Conservation (phyloP, 2,888 invertebrate genomes). For the Drosophila mercatorum region DNA sequence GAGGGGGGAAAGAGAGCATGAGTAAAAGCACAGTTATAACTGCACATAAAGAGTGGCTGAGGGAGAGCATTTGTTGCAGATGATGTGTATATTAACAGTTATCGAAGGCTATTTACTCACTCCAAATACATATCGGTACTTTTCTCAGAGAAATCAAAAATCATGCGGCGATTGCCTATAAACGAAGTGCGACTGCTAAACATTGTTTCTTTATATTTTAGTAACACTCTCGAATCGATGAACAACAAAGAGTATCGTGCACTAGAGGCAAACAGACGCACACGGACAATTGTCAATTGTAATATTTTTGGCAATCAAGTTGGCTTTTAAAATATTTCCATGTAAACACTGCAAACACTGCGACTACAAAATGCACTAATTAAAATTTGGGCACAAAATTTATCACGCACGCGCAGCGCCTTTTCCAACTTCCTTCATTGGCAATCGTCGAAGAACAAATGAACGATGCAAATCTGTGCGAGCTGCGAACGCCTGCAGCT, state of each 20-base stretch:
- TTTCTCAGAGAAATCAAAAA: conserved; percentile 84
- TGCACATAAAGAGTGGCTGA: too few relatives aligned
- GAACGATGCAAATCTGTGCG: conserved; percentile 59
- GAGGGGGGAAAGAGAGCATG: background rate
- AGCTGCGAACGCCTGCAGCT: background rate
- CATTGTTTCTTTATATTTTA: conserved; percentile 51
- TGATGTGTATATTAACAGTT: background rate
- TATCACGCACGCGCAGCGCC: conserved; percentile 67
- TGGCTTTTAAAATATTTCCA: conserved; percentile 56
- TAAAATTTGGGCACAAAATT: conserved; percentile 63
- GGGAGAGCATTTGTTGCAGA: too few relatives aligned
- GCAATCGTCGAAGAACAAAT: conserved; percentile 81
- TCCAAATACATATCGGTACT: conserved; percentile 81
- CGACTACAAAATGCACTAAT: conserved; percentile 70
- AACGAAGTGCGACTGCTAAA: conserved; percentile 78
- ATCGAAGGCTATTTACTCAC: conserved; percentile 70
- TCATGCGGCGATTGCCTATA: conserved; percentile 83
- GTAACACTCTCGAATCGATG: conserved; percentile 60
- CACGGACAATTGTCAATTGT: conserved; percentile 54
- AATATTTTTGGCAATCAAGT: conserved; percentile 2
- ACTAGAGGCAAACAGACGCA: conserved; percentile 54
- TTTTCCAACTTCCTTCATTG: conserved; percentile 65
- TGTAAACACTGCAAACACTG: conserved; percentile 56
- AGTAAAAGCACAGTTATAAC: background rate
- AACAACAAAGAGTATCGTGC: conserved; percentile 60